Percentiles rank a stretch among this genome's conserved stretches.
Conservation (phyloP, 1,140 invertebrate genomes). For the Drosophila kohkoa region DNA sequence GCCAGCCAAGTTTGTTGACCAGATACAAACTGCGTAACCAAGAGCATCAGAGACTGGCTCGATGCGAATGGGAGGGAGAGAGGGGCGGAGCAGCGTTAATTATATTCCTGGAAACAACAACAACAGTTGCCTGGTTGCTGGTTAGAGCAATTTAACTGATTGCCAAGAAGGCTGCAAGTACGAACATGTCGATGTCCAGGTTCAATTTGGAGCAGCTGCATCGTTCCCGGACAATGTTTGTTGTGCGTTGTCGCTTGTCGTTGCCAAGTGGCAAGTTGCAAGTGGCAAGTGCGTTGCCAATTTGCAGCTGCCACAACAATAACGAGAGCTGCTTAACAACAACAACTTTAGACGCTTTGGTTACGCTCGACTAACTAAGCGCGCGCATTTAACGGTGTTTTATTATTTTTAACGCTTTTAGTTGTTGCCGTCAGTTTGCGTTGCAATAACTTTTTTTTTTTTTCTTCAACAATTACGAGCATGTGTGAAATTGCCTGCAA, state of each 20-base stretch:
- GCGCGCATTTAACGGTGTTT: conserved; percentile 55
- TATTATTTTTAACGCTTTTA: conserved; percentile 41
- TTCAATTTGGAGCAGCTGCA: not conserved
- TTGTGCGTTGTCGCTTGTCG: conserved; percentile 20
- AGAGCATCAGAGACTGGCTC: not conserved
- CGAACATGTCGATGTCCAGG: not conserved
- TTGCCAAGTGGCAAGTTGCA: conserved; percentile 33
- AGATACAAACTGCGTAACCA: too few relatives aligned
- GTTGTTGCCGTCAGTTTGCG: conserved; percentile 3
- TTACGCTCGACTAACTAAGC: conserved; percentile 40
- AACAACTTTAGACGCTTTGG: conserved; percentile 29
- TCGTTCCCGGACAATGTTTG: not conserved
- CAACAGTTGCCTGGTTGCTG: not conserved
- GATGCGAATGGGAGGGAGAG: not conserved
- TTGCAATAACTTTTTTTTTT: conserved; percentile 15
- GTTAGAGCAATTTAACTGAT: not conserved
- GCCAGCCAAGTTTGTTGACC: too few relatives aligned
- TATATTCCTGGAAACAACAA: not conserved
- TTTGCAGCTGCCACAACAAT: conserved; percentile 24
- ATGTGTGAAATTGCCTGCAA: conserved; percentile 50
- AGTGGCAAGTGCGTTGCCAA: conserved; percentile 7
- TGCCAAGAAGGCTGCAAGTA: not conserved
- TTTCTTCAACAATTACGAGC: conserved; percentile 27
- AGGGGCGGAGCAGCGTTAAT: not conserved
- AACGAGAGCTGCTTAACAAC: conserved; percentile 25